Evolutionary conservation across 2,888 invertebrate species (phyloP).

Genomic region (Horisme vitalbata): DNA sequence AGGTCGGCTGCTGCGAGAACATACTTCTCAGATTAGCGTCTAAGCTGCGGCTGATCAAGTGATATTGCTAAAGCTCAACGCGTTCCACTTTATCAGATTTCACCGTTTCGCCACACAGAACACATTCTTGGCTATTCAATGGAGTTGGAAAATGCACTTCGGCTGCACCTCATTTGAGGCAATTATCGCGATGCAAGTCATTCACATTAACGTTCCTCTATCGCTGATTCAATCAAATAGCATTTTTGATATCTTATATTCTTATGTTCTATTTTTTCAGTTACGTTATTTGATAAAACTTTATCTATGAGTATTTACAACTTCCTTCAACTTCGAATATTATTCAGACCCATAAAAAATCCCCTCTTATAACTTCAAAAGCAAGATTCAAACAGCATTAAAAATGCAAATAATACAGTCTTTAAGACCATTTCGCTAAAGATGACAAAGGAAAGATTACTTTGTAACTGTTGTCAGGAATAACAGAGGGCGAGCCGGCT

Average conservation of each 20-base stretch:
- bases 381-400: constrained; percentile 20
- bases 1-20: constrained; percentile 9
- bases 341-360: background rate
- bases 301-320: no score
- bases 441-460: constrained; percentile 42
- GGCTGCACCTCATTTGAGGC: constrained; percentile 11
- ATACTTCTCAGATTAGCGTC: constrained; percentile 11
- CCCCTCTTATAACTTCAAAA: constrained; percentile 13
- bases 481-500: constrained; percentile 2
- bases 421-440: constrained; percentile 32
- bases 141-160: constrained; percentile 4
- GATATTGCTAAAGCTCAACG: constrained; percentile 4
- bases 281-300: no score
- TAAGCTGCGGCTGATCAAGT: background rate
- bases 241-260: no score
- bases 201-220: constrained; percentile 6
- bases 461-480: constrained; percentile 32
- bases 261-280: no score
- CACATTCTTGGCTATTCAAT: constrained; percentile 12
- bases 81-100: constrained; percentile 7
- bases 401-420: constrained; percentile 26
- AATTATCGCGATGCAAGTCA: constrained; percentile 8
- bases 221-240: constrained; percentile 7
- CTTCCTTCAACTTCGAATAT: background rate
- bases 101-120: background rate